A percentile compares a stretch with the other conserved stretches of the same genome.
Evolutionary conservation across 1,140 invertebrate species (phyloP).

Genomic region (Conus betulinus): DNA sequence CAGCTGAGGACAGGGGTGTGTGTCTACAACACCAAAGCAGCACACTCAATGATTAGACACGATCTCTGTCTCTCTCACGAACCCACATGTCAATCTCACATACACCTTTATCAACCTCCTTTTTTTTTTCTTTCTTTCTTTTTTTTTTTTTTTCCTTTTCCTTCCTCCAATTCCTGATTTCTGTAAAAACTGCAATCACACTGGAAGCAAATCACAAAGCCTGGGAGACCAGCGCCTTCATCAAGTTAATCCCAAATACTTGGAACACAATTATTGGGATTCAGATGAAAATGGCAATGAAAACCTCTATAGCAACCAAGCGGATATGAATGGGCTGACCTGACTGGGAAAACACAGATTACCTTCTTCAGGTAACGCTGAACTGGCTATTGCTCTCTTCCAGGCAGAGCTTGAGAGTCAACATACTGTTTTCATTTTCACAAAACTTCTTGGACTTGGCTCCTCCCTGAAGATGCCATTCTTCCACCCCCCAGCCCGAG

Average conservation of each 20-base stretch:
- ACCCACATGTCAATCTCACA: neutral
- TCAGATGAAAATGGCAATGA: neutral
- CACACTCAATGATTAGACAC: neutral
- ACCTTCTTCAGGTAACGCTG: neutral
- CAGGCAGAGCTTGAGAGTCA: neutral
- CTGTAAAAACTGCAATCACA: neutral
- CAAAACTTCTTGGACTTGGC: neutral
- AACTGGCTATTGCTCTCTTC: neutral
- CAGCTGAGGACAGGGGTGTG: neutral
- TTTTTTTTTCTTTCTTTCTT: neutral
- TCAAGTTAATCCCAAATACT: neutral
- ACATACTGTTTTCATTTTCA: slow-evolving; percentile 7
- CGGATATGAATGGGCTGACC: neutral
- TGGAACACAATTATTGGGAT: neutral
- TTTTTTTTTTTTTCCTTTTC: neutral
- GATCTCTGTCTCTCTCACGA: neutral
- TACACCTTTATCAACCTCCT: neutral
- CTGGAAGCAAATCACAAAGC: neutral
- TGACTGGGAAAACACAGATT: neutral
- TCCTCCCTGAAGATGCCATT: neutral
- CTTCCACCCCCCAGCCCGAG: neutral
- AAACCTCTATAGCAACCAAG: neutral
- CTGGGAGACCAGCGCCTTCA: neutral
- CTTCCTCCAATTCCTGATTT: no score
- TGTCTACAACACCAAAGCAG: neutral